Conservation (phyloP, 2,113 vertebrate species). For the Brienomyrus longianalis region DNA sequence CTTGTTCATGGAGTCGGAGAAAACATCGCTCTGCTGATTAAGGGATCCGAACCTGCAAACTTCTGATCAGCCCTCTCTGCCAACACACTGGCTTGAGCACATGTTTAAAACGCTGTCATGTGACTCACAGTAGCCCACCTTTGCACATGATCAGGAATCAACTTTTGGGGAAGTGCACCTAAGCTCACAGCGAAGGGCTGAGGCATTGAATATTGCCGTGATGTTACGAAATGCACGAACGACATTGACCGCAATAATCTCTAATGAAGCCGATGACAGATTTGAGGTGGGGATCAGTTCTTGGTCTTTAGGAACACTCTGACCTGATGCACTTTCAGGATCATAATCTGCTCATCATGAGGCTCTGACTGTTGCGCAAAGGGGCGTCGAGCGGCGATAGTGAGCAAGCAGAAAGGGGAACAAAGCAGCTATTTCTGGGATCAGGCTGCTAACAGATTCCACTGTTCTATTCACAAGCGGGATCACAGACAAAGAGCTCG, state of each 20-base stretch:
- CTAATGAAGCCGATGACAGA: not conserved
- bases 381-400: not conserved
- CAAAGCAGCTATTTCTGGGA: not conserved
- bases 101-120: not conserved
- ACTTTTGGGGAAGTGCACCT: not conserved
- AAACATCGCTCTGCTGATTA: not conserved
- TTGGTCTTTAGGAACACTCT: not conserved
- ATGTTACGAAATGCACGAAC: not conserved
- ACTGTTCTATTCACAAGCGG: not conserved
- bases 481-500: not conserved
- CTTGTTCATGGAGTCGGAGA: not conserved
- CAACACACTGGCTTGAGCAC: not conserved
- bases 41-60: not conserved
- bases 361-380: not conserved
- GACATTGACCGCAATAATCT: not conserved
- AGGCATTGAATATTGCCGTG: not conserved
- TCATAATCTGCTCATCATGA: not conserved
- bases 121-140: not conserved
- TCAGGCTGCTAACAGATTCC: not conserved
- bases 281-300: not conserved
- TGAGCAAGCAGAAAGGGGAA: not conserved
- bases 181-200: not conserved
- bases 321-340: not conserved
- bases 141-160: not conserved
- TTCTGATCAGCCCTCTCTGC: not conserved